Percentiles rank a stretch among this genome's conserved stretches.
phyloP scores from a whole-genome alignment of 2,888 invertebrate genomes.

The Agrypnus murinus region DNA sequence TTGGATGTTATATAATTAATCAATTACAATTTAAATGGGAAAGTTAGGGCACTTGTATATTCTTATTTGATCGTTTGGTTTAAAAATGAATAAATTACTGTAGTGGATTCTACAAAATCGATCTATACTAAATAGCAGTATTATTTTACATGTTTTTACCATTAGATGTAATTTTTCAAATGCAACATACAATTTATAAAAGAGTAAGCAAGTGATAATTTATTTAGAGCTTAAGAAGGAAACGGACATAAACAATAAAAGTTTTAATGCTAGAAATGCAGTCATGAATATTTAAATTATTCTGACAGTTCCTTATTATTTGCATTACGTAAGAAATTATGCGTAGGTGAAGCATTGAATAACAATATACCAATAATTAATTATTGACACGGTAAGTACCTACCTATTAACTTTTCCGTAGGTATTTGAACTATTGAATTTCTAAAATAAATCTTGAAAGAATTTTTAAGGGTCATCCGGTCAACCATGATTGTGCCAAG shows the following conservation, averaged over 20 bases:
- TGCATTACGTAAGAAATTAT: not conserved
- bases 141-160: not conserved
- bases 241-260: not conserved
- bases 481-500: conserved; percentile 12
- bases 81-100: too few relatives aligned
- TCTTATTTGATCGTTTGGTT: too few relatives aligned
- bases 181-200: not conserved
- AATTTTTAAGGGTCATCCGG: conserved; percentile 19
- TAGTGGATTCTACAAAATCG: not conserved
- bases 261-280: not conserved
- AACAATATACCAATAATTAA: conserved; percentile 3
- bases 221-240: not conserved
- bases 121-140: not conserved
- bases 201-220: not conserved
- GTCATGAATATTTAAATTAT: conserved; percentile 2
- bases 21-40: not conserved
- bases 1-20: not conserved
- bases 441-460: conserved; percentile 13
- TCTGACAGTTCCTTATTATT: not conserved
- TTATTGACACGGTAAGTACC: not conserved
- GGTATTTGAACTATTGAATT: not conserved
- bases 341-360: not conserved
- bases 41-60: too few relatives aligned
- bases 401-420: not conserved
- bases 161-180: conserved; percentile 3